A percentile compares a stretch with the other conserved stretches of the same genome.
These are phyloP conservation scores for Solen grandis DNA, from an alignment of 1,140 invertebrate genomes.

Conservation along the genomic window DNA sequence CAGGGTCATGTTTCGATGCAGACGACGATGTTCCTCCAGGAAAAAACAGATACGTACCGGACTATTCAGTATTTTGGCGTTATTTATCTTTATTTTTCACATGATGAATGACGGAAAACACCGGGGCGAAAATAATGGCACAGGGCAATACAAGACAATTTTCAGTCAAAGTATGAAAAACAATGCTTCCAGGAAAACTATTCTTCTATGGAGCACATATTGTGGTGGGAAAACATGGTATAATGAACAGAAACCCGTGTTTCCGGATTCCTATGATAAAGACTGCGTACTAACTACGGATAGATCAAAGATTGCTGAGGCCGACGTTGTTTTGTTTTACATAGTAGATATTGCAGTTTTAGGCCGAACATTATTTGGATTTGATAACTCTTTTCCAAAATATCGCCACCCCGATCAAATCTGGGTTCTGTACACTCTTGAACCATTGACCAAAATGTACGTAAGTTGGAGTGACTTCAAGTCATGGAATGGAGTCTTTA, in stretches of 20 bases:
- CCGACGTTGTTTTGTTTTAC: slow-evolving; percentile 69
- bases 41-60: too few species aligned
- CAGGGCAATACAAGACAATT: too few species aligned
- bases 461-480: slow-evolving; percentile 47
- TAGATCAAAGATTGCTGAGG: slow-evolving; percentile 46
- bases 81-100: too few species aligned
- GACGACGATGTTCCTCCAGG: too few species aligned
- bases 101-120: too few species aligned
- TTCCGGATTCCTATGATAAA: neutral
- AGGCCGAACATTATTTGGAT: slow-evolving; percentile 10
- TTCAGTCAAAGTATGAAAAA: too few species aligned
- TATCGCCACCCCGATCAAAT: slow-evolving; percentile 48
- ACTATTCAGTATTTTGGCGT: too few species aligned
- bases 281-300: slow-evolving; percentile 61
- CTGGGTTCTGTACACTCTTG: slow-evolving; percentile 63
- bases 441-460: slow-evolving; percentile 57
- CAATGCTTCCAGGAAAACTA: neutral
- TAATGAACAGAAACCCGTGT: slow-evolving; percentile 3
- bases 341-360: slow-evolving; percentile 30
- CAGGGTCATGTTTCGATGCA: too few species aligned
- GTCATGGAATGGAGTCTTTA: slow-evolving; percentile 56
- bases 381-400: slow-evolving; percentile 24
- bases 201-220: neutral
- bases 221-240: neutral
- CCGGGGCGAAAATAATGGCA: too few species aligned